Evolutionary conservation across 2,797 vertebrate genomes (phyloP).

Genomic region (Crax fasciolata): DNA sequence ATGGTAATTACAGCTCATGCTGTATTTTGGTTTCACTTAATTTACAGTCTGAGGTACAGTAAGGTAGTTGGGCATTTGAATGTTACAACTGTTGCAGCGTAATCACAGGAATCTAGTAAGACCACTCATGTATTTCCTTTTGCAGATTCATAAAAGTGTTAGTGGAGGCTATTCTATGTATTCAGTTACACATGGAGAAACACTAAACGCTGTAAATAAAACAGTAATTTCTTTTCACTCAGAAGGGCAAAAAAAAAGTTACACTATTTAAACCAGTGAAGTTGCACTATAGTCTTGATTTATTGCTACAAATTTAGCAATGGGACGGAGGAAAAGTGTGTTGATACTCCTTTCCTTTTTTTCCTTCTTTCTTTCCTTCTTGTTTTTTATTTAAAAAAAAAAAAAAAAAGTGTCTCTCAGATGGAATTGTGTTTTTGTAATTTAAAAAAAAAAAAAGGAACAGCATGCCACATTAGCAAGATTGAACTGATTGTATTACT

Average conservation of each 20-base stretch:
- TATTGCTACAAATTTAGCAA: neutral
- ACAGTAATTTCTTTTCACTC: neutral
- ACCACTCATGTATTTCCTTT: neutral
- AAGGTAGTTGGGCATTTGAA: slow-evolving; percentile 9
- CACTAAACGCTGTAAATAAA: neutral
- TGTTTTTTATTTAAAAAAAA: neutral
- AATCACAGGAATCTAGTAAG: neutral
- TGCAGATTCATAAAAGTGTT: neutral
- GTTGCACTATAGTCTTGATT: neutral
- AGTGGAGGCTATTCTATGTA: neutral
- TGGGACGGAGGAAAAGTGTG: neutral
- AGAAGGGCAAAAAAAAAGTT: neutral
- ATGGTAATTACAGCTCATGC: neutral
- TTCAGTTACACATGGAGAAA: neutral
- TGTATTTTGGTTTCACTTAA: neutral
- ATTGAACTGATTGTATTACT: neutral
- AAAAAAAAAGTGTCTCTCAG: neutral
- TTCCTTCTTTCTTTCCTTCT: neutral
- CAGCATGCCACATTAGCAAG: neutral
- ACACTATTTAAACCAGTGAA: neutral
- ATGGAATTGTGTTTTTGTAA: neutral
- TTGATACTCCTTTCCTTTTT: neutral
- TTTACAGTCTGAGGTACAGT: neutral
- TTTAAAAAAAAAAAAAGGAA: neutral
- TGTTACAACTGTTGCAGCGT: neutral